Conservation (phyloP, 2,888 invertebrate genomes). For the Nomada lathburiana region DNA sequence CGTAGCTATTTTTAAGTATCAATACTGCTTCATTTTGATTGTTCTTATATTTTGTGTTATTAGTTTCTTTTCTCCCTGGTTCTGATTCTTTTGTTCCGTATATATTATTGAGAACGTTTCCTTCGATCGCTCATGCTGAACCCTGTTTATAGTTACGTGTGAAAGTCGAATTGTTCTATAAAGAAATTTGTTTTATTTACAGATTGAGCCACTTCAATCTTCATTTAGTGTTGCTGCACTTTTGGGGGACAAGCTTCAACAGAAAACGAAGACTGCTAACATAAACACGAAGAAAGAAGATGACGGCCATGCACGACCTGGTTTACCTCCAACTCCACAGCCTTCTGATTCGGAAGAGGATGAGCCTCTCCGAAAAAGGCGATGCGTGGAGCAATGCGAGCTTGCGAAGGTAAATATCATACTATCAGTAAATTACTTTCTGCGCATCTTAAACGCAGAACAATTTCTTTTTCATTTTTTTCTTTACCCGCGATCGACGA, state of each 20-base stretch:
- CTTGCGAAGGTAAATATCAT: conserved; percentile 84
- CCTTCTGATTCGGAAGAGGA: conserved; percentile 94
- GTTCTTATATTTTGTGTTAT: not conserved
- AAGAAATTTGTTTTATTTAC: conserved; percentile 47
- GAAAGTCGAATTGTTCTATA: not conserved
- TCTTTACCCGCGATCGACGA: conserved; percentile 42
- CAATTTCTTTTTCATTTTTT: conserved; percentile 33
- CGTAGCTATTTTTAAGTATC: not conserved
- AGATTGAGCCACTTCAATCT: conserved; percentile 80
- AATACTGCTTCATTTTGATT: not conserved
- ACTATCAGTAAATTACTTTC: conserved; percentile 10
- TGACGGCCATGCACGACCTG: conserved; percentile 53
- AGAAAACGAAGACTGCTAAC: conserved; percentile 41
- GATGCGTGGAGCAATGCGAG: conserved; percentile 86
- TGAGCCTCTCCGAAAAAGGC: conserved; percentile 85
- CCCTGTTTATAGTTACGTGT: too few relatives aligned
- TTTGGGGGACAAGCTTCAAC: conserved; percentile 77
- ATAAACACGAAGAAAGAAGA: conserved; percentile 41
- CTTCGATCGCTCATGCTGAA: not conserved
- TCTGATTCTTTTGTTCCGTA: not conserved
- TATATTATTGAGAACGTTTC: not conserved
- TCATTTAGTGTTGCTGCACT: conserved; percentile 82
- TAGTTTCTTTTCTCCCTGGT: not conserved
- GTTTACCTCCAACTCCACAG: conserved; percentile 89
- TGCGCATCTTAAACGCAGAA: conserved; percentile 23